Conservation (phyloP, 2,113 vertebrate genomes). For the Colaptes auratus region DNA sequence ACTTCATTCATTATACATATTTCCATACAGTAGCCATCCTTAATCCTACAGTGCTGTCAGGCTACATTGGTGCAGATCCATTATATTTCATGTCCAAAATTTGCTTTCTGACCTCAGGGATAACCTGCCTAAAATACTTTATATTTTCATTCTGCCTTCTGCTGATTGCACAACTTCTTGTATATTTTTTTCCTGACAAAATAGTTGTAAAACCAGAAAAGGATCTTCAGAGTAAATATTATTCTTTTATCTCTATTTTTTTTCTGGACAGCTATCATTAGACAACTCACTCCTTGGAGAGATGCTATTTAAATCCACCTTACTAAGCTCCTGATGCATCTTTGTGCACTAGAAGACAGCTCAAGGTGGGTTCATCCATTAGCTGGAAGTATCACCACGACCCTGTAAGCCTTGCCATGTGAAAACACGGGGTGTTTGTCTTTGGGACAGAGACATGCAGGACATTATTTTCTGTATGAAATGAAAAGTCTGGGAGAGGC, state of each 20-base stretch:
- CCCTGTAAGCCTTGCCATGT: neutral
- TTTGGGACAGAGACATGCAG: neutral
- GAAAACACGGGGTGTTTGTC: neutral
- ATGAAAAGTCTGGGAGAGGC: neutral
- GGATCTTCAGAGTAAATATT: neutral
- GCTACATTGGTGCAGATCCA: neutral
- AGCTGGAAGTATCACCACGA: neutral
- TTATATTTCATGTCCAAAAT: neutral
- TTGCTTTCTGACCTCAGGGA: neutral
- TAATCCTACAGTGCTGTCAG: neutral
- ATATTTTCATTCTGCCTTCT: neutral
- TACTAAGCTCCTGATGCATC: neutral
- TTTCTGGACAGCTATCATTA: neutral
- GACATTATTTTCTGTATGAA: neutral
- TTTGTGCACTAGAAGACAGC: neutral
- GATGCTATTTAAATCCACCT: neutral
- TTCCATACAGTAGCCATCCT: neutral
- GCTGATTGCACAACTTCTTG: neutral
- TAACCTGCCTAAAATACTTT: conserved; percentile 22
- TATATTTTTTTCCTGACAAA: neutral
- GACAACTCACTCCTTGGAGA: neutral
- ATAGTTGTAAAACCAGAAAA: neutral
- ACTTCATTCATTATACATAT: conserved; percentile 25
- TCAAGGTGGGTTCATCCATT: neutral
- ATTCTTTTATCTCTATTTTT: neutral